A percentile compares a stretch with the other conserved stretches of the same genome.
Conservation (phyloP, 1,140 invertebrate genomes). For the Drosophila nasuta region DNA sequence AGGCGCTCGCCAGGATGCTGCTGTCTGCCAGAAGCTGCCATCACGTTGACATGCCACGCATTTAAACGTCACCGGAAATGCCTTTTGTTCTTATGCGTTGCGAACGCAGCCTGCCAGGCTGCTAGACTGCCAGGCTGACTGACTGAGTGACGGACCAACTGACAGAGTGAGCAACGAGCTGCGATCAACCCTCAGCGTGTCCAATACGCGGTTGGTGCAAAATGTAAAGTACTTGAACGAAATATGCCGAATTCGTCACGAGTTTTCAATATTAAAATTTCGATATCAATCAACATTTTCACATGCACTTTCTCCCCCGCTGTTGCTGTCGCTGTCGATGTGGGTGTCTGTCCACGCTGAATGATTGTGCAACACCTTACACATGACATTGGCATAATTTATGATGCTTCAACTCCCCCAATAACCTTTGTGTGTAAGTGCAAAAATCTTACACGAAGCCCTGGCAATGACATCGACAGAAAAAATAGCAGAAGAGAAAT, state of each 20-base stretch:
- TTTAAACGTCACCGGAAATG: slow-evolving; percentile 81
- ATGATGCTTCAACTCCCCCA: slow-evolving; percentile 49
- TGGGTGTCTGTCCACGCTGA: slow-evolving; percentile 36
- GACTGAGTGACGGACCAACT: slow-evolving; percentile 13
- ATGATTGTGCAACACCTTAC: slow-evolving; percentile 70
- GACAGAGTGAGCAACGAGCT: slow-evolving; percentile 12
- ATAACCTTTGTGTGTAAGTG: slow-evolving; percentile 41
- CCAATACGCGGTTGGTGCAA: slow-evolving; percentile 35
- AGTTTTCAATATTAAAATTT: slow-evolving; percentile 22
- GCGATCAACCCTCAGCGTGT: slow-evolving; percentile 21
- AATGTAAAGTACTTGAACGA: slow-evolving; percentile 51
- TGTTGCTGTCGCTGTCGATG: slow-evolving; percentile 10
- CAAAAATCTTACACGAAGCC: slow-evolving; percentile 48
- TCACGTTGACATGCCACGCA: slow-evolving; percentile 76
- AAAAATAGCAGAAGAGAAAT: slow-evolving; percentile 43
- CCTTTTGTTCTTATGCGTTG: slow-evolving; percentile 75
- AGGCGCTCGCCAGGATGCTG: slow-evolving; percentile 68
- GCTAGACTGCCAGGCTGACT: slow-evolving; percentile 20
- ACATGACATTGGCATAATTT: slow-evolving; percentile 79
- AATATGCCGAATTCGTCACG: slow-evolving; percentile 19
- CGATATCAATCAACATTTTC: slow-evolving; percentile 67
- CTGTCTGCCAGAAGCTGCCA: slow-evolving; percentile 73
- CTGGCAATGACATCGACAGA: slow-evolving; percentile 65
- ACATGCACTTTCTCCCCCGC: slow-evolving; percentile 47
- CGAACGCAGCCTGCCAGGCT: slow-evolving; percentile 19